Evolutionary conservation across 2,797 vertebrate genomes (phyloP), one percentile per base, ranked within the genome.

Genomic region (Tachyglossus aculeatus): DNA sequence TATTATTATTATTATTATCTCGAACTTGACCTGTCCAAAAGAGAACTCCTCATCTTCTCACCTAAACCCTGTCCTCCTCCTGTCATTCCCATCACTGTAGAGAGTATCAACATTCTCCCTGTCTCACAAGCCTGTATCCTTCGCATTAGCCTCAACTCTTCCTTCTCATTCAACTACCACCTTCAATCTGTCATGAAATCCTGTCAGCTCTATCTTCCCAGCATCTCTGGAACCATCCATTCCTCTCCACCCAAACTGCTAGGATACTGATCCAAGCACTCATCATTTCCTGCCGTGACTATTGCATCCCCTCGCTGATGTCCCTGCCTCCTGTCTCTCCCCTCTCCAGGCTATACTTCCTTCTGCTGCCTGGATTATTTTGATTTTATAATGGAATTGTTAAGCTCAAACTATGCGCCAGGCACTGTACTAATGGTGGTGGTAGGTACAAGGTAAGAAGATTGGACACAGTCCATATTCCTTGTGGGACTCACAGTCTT

Each of bases 291-390:
- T 27, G 4, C 3, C 2, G 22, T 32, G 12, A 4, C 12, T n/a
- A 9, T 1, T 1, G 12, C 16, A 36, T 51, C 15, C 12, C 14
- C 7, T 7, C 10, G 2, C 24, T 21, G 10, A 3, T 3, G 10
- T 29, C 16, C n/a, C 8, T 7, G 6, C 9, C 8, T 18, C 6
- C 19, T 14, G 1, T 21, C 9, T 7, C 3, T 1, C 0, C 2
- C 8, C 19, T 3, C 40, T 34, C 16, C 22, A 9, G 9, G 5
- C 18, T 16, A 13, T 3, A 9, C 2, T 21, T 4, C 6, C 5
- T 7, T n/a, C 12, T 36, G 40, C 11, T 38, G 18, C 25, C 37
- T 29, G 16, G 9, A 6, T 13, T 4, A 13, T 18, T 14, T 38
- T 39, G 58, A n/a, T n/a, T n/a, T n/a, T n/a, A n/a, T n/a, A n/a